These are phyloP conservation scores for Pardosa pseudoannulata DNA, from an alignment of 2,888 invertebrate genomes.

Conservation along the genomic window DNA sequence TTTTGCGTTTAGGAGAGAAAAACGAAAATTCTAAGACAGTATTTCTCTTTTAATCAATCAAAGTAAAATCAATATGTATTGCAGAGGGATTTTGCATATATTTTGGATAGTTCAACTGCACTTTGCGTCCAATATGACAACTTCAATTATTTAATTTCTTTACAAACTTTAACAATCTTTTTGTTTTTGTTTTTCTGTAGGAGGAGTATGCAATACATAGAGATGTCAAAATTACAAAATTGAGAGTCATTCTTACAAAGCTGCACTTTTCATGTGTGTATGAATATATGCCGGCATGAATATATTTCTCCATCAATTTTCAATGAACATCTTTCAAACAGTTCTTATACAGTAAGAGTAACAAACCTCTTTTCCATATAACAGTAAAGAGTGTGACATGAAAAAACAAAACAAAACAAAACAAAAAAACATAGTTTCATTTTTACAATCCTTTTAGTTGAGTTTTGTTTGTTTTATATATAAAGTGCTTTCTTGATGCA, in stretches of 20 bases:
- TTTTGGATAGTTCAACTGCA: neutral
- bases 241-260: constrained; percentile 10
- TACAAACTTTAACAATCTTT: neutral
- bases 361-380: constrained; percentile 19
- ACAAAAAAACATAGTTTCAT: constrained; percentile 13
- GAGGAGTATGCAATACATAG: constrained; percentile 8
- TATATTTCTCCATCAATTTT: neutral
- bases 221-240: constrained; percentile 1
- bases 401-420: too few species aligned
- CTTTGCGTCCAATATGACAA: neutral
- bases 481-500: constrained; percentile 16
- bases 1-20: neutral
- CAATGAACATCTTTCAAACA: neutral
- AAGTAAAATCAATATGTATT: constrained; percentile 4
- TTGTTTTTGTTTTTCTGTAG: neutral
- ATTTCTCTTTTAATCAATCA: too few species aligned
- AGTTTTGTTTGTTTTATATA: neutral
- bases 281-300: neutral
- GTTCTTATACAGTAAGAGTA: neutral
- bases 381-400: constrained; percentile 23
- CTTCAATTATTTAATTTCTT: neutral
- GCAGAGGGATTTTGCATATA: neutral
- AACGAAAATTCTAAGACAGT: neutral
- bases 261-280: neutral
- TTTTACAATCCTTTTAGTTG: neutral